Evolutionary conservation across 2,888 invertebrate genomes (phyloP).

Genomic region (Drosophila subquinaria): DNA sequence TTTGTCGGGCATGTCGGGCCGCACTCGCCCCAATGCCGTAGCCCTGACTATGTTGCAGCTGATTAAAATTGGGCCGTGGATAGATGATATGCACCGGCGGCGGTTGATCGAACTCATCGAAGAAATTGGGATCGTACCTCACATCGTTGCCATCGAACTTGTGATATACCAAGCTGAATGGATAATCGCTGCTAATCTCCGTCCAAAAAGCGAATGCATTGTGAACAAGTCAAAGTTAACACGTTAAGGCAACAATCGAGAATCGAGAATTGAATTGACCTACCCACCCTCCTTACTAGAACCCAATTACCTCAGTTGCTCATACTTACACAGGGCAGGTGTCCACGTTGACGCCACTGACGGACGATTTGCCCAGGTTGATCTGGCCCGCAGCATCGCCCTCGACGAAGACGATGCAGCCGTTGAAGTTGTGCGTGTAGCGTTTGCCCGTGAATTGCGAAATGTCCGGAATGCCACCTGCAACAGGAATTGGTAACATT

Average conservation of each 20-base stretch:
- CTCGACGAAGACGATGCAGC: slow-evolving; percentile 94
- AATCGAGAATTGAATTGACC: not conserved
- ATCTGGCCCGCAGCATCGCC: slow-evolving; percentile 90
- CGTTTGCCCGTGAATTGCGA: slow-evolving; percentile 89
- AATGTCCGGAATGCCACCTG: slow-evolving; percentile 93
- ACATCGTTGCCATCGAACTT: slow-evolving; percentile 86
- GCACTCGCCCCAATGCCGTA: slow-evolving; percentile 34
- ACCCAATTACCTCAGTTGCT: too few relatives aligned
- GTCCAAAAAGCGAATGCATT: slow-evolving; percentile 13
- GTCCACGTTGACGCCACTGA: slow-evolving; percentile 92
- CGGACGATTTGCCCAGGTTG: slow-evolving; percentile 90
- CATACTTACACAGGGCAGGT: slow-evolving; percentile 91
- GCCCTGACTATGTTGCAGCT: slow-evolving; percentile 53
- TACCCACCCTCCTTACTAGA: not conserved
- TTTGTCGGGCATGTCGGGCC: slow-evolving; percentile 1
- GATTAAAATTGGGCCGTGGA: slow-evolving; percentile 87
- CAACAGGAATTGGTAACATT: not conserved
- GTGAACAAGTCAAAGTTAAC: not conserved
- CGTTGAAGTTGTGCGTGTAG: slow-evolving; percentile 90
- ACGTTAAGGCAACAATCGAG: slow-evolving; percentile 3
- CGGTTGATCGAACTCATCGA: slow-evolving; percentile 89
- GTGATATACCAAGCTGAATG: slow-evolving; percentile 88
- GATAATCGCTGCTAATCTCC: slow-evolving; percentile 86
- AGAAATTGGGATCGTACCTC: slow-evolving; percentile 86
- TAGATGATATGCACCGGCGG: slow-evolving; percentile 90